These are phyloP conservation scores for Calliopsis andreniformis DNA, from an alignment of 1,140 invertebrate species.

Conservation along the genomic window DNA sequence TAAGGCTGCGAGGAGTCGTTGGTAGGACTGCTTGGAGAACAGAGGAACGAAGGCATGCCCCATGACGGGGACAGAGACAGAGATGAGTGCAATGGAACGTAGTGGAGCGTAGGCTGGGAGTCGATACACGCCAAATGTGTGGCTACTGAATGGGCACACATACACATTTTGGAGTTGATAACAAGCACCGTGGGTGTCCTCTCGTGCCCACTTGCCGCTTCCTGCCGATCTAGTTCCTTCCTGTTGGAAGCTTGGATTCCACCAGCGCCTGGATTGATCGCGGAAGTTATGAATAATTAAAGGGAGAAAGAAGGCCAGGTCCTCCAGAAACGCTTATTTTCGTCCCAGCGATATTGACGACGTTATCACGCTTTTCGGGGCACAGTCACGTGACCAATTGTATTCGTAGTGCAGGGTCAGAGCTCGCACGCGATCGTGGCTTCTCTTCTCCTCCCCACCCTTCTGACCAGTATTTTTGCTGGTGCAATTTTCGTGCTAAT, in stretches of 20 bases:
- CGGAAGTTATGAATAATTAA: too few species aligned
- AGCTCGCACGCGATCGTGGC: not conserved
- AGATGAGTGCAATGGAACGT: conserved; percentile 9
- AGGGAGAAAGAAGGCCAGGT: too few species aligned
- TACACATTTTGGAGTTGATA: conserved; percentile 21
- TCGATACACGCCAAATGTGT: not conserved
- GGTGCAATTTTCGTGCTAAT: conserved; percentile 64
- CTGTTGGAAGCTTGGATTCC: not conserved
- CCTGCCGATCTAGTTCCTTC: conserved; percentile 1
- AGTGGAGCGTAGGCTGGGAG: not conserved
- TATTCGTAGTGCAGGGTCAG: not conserved
- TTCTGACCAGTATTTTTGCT: conserved; percentile 29
- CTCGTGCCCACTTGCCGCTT: not conserved
- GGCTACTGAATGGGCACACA: not conserved
- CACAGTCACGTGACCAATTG: not conserved
- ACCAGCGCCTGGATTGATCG: not conserved
- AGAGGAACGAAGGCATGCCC: not conserved
- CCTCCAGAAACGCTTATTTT: too few species aligned
- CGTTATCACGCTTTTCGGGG: too few species aligned
- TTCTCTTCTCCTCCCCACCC: not conserved
- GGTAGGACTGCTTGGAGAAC: not conserved
- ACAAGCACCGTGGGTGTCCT: conserved; percentile 7
- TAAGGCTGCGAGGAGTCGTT: conserved; percentile 1
- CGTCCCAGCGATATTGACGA: too few species aligned
- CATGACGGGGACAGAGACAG: not conserved